Percentiles rank a stretch among this genome's conserved stretches.
phyloP scores from a whole-genome alignment of 2,113 vertebrate species.

The Passerina amoena region DNA sequence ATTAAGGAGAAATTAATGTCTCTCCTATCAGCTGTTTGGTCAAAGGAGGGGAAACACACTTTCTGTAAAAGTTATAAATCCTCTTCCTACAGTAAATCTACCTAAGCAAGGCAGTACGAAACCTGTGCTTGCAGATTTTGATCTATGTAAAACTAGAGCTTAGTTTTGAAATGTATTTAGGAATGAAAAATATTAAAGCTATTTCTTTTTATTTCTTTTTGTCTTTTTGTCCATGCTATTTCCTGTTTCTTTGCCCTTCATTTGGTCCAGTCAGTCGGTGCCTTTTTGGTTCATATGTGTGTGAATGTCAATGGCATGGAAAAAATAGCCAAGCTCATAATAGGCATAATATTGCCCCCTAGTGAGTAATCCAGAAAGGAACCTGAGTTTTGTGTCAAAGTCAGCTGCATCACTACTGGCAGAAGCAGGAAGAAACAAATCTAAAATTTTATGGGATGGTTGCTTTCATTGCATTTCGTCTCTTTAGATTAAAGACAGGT shows the following conservation, averaged over 20 bases:
- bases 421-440: neutral
- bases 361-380: slow-evolving; percentile 15
- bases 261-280: neutral
- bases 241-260: neutral
- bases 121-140: neutral
- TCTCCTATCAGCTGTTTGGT: neutral
- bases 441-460: neutral
- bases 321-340: neutral
- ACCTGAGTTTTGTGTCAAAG: neutral
- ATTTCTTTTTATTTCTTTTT: neutral
- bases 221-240: neutral
- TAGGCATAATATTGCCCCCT: slow-evolving; percentile 69
- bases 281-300: neutral
- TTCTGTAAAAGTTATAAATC: neutral
- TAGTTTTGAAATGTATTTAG: neutral
- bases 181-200: neutral
- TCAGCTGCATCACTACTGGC: neutral
- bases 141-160: neutral
- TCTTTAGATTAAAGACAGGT: neutral
- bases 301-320: neutral
- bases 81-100: neutral
- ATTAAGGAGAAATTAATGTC: neutral
- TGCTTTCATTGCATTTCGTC: neutral
- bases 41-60: neutral
- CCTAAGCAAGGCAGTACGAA: neutral